Base-by-base conservation (phyloP, 2,113 vertebrate species). In the Macroglossus sobrinus region DNA sequence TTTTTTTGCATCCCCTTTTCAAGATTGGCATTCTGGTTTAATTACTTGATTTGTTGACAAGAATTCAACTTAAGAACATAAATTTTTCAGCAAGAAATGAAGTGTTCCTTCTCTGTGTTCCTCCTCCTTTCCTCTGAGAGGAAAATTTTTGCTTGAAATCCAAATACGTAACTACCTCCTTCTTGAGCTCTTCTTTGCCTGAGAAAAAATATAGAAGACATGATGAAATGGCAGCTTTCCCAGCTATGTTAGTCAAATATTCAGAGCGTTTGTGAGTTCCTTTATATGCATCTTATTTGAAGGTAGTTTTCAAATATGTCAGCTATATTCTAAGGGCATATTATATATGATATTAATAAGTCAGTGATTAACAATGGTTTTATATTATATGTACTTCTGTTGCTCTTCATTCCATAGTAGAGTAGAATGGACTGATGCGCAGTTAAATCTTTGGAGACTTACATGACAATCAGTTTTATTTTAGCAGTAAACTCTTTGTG, bases 11-110 rank as follows among this genome's bases (percentile, higher is more conserved):
- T 69, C 40, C 35, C 35, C n/a, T 43, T 78, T 89, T 87, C 19
- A 96, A 88, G 28, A 88, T 75, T 89, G 35, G 50, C 64, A 80
- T 82, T 66, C 50, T 88, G 24, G 15, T 53, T 93, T 95, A 93
- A 50, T 87, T 66, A 75, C 16, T 82, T 84, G 64, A 21, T 82
- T 84, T 88, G 15, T 84, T 93, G 68, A 68, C 55, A 91, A 81
- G 53, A 74, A 84, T 95, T 93, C 63, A 71, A 50, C 38, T 45
- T 91, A 64, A 19, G 78, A 15, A 59, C 21, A 85, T 87, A 22
- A 0, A 55, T 76, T 94, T 84, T 82, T 63, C 71, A 90, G 40
- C 55, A 90, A 81, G 81, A 61, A n/a, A 22, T 19, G 85, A 43
- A 43, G 3, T 12, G 0, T 89, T 72, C 30, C 68, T 55, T 15